A percentile compares a stretch with the other conserved stretches of the same genome.
Evolutionary conservation across 1,140 invertebrate species (phyloP).

Genomic region (Trissolcus basalis): DNA sequence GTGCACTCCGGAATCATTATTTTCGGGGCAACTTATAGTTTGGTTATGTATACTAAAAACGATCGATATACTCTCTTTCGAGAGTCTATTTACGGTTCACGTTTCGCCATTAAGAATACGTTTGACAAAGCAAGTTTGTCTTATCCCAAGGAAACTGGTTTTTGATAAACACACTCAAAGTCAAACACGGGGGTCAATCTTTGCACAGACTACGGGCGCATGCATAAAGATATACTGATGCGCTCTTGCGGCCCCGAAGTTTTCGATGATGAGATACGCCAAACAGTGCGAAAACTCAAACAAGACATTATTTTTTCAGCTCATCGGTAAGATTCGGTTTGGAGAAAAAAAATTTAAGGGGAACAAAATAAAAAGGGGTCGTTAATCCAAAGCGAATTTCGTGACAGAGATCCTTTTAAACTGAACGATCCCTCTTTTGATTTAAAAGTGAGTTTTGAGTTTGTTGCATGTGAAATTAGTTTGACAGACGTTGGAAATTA

Average conservation of each 20-base stretch:
- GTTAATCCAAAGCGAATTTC: constrained; percentile 19
- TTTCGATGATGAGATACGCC: neutral
- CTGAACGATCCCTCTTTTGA: too few relatives aligned
- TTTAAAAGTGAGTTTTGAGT: constrained; percentile 7
- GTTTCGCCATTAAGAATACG: constrained; percentile 17
- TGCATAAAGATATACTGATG: constrained; percentile 5
- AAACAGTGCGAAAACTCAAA: constrained; percentile 14
- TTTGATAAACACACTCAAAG: constrained; percentile 14
- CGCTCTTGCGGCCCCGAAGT: neutral
- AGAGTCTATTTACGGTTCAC: constrained; percentile 8
- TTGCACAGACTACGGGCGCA: constrained; percentile 1
- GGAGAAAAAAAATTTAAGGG: too few relatives aligned
- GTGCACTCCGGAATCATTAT: constrained; percentile 7
- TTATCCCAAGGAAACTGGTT: constrained; percentile 6
- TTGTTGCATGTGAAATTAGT: constrained; percentile 12
- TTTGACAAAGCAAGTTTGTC: constrained; percentile 11
- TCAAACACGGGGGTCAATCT: constrained; percentile 20
- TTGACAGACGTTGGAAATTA: constrained; percentile 12
- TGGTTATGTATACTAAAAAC: constrained; percentile 9
- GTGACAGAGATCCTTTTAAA: neutral
- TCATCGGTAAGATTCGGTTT: too few relatives aligned
- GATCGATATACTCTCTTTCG: constrained; percentile 9
- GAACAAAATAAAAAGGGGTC: constrained; percentile 8
- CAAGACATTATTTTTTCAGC: constrained; percentile 7
- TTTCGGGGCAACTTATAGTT: constrained; percentile 15